Evolutionary conservation across 2,113 vertebrate species (phyloP).

Genomic region (Phoxinus phoxinus): DNA sequence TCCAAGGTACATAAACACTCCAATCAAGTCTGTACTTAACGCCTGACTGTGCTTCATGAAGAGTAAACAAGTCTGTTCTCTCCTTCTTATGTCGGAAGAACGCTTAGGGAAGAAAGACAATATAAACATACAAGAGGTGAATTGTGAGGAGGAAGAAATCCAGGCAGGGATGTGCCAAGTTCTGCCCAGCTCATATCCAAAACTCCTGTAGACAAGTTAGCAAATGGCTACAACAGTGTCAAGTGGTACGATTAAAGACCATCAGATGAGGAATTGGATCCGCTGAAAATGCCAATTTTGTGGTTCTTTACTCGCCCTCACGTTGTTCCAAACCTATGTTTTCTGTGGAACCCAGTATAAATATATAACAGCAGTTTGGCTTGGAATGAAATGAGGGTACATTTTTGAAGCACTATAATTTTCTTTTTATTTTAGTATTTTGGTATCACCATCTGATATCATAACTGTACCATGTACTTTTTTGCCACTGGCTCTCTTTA

Average conservation of each 20-base stretch:
- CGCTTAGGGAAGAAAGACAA: not conserved
- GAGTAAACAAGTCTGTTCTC: not conserved
- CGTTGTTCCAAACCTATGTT: not conserved
- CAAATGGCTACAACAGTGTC: not conserved
- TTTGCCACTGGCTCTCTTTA: not conserved
- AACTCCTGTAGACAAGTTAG: not conserved
- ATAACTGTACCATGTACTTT: not conserved
- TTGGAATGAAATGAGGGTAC: not conserved
- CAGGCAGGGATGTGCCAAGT: not conserved
- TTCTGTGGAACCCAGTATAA: not conserved
- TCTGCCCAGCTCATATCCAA: not conserved
- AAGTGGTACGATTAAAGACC: not conserved
- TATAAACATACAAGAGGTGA: slow-evolving; percentile 13
- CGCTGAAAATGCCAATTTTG: not conserved
- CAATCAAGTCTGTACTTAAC: not conserved
- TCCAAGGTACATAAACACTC: slow-evolving; percentile 24
- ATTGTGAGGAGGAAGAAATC: slow-evolving; percentile 4
- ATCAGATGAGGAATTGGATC: not conserved
- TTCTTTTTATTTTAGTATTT: not conserved
- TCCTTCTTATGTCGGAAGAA: not conserved
- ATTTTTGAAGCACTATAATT: not conserved
- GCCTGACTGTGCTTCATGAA: not conserved
- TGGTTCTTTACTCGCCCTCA: not conserved
- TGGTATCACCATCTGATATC: not conserved
- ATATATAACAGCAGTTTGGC: not conserved